Evolutionary conservation across 1,140 invertebrate genomes (phyloP).

Genomic region (Formica exsecta): DNA sequence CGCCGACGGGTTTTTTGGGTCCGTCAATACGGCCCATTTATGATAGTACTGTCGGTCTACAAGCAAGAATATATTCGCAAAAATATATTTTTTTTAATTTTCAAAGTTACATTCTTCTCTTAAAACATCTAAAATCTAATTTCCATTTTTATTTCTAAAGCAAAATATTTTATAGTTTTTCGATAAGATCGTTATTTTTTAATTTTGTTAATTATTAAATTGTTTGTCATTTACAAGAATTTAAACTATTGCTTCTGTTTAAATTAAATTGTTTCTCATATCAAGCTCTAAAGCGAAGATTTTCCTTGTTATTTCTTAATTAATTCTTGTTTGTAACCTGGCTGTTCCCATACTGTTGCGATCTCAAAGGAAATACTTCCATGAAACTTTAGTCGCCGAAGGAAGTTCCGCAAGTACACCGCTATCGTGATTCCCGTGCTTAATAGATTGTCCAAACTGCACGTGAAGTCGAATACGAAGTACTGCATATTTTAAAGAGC

Average conservation of each 20-base stretch:
- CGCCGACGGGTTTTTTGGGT: slow-evolving; percentile 89
- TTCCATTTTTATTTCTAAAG: background rate
- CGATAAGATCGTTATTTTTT: background rate
- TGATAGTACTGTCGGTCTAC: slow-evolving; percentile 93
- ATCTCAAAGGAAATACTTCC: slow-evolving; percentile 88
- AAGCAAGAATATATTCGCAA: background rate
- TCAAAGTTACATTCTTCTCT: background rate
- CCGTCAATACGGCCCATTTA: slow-evolving; percentile 92
- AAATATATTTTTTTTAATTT: slow-evolving; percentile 11
- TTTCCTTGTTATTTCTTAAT: background rate
- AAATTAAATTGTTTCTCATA: background rate
- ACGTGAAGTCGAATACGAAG: slow-evolving; percentile 82
- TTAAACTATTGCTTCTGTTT: background rate
- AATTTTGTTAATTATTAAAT: background rate
- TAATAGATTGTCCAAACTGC: slow-evolving; percentile 79
- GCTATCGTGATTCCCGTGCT: slow-evolving; percentile 82
- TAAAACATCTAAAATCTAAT: background rate
- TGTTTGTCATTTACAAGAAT: background rate
- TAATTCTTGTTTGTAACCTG: slow-evolving; percentile 86
- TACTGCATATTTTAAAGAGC: slow-evolving; percentile 78
- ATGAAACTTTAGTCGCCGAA: slow-evolving; percentile 82
- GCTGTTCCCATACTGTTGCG: slow-evolving; percentile 90
- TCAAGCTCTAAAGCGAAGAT: slow-evolving; percentile 39
- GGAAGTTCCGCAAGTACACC: slow-evolving; percentile 79
- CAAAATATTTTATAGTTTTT: background rate